These are phyloP conservation scores for Daboia siamensis DNA, from an alignment of 2,113 vertebrate genomes.

Conservation along the genomic window DNA sequence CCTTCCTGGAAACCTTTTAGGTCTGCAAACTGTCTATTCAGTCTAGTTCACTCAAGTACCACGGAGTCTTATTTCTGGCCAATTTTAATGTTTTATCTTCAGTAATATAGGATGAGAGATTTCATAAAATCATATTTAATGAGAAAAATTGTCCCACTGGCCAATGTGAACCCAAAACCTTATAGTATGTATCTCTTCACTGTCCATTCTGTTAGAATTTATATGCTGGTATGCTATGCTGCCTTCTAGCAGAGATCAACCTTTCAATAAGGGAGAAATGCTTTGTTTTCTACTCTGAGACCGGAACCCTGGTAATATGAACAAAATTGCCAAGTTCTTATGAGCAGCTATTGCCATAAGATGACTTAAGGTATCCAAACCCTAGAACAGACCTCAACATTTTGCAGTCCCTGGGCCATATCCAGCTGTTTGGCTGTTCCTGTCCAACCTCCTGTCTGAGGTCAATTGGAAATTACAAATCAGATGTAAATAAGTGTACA, in stretches of 20 bases:
- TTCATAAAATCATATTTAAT: not conserved
- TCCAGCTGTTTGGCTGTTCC: not conserved
- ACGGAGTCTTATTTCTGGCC: not conserved
- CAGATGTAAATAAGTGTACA: not conserved
- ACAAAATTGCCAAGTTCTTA: not conserved
- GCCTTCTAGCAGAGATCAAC: not conserved
- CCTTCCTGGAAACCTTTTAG: not conserved
- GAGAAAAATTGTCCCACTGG: not conserved
- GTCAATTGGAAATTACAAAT: too few relatives aligned
- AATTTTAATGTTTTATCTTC: not conserved
- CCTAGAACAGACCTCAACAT: not conserved
- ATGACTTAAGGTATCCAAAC: not conserved
- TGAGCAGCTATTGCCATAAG: not conserved
- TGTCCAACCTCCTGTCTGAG: not conserved
- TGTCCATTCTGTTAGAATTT: not conserved
- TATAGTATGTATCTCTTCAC: not conserved
- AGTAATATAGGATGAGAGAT: not conserved
- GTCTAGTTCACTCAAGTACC: not conserved
- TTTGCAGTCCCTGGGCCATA: not conserved
- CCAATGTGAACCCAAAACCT: not conserved
- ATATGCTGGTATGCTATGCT: not conserved
- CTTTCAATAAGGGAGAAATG: not conserved
- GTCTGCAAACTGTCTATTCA: not conserved
- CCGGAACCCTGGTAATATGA: not conserved
- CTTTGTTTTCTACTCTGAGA: not conserved